Evolutionary conservation across 2,113 vertebrate species (phyloP), one percentile per base, ranked within the genome.

Genomic region (Caloenas nicobarica): DNA sequence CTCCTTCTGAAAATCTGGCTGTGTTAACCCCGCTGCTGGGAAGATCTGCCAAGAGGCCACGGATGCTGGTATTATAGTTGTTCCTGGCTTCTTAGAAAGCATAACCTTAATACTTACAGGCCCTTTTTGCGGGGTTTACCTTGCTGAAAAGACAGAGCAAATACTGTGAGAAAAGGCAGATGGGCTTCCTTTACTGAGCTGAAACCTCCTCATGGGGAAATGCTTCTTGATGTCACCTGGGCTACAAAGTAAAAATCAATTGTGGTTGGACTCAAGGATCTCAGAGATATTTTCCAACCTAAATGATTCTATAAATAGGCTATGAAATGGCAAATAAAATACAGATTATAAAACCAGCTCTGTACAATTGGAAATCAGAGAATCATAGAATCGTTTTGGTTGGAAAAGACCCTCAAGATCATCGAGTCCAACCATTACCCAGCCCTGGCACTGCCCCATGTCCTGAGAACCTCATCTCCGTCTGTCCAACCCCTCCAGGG

Each of bases 31-130:
- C 19, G 2, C 31, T 26, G 42, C 22, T 42, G 60, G 69, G 33
- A 25, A 18, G 66, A 57, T 46, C n/a, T 76, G 62, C 79, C 58
- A 76, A 46, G 58, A 28, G 50, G 51, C 56, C 28, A 9, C 5
- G 46, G 48, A 44, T 36, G 36, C 31, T 85, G 74, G 13, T 76
- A 4, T 28, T 66, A 23, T 3, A n/a, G 25, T 29, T 54, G 48
- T 50, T 8, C 31, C n/a, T 44, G 42, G 22, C 58, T 84, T 95
- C 84, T 77, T 85, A 51, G 88, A 81, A 91, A 85, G 84, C 80
- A 53, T 10, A 81, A 25, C 33, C 23, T 46, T 29, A 0, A 11
- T 26, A 40, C 58, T 42, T 7, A 3, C 0, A 7, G 38, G 25
- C 25, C 11, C 6, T 24, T 51, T 26, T 12, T n/a, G 38, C 15